phyloP scores from a whole-genome alignment of 2,888 invertebrate species.

The Biston betularia region DNA sequence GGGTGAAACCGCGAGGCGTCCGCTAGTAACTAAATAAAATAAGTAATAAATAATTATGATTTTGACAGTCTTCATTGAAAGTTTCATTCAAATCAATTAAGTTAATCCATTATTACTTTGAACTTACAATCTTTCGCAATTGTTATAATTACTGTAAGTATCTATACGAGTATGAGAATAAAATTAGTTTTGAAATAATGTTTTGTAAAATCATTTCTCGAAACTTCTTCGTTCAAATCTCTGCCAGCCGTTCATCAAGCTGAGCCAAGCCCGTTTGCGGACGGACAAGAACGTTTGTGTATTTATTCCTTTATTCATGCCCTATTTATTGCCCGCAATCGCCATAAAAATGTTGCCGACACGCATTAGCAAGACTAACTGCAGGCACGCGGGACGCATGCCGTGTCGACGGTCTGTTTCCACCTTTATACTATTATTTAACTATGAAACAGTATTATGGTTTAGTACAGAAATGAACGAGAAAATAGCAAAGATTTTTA shows the following conservation, averaged over 20 bases:
- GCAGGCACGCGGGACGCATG: constrained; percentile 71
- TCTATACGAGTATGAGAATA: too few species aligned
- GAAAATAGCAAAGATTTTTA: too few species aligned
- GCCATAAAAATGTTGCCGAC: constrained; percentile 76
- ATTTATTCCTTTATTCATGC: constrained; percentile 41
- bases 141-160: too few species aligned
- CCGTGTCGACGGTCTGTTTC: constrained; percentile 57
- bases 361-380: constrained; percentile 75
- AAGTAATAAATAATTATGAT: too few species aligned
- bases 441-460: neutral
- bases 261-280: constrained; percentile 51
- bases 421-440: constrained; percentile 31
- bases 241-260: constrained; percentile 58
- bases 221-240: constrained; percentile 39
- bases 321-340: constrained; percentile 71
- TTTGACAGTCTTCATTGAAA: too few species aligned
- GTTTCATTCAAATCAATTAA: too few species aligned
- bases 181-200: neutral
- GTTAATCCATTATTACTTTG: too few species aligned
- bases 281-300: constrained; percentile 40
- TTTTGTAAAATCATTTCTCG: neutral
- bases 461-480: neutral
- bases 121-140: too few species aligned
- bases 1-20: too few species aligned
- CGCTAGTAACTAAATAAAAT: too few species aligned